These are phyloP conservation scores for Brachionus koreanus DNA, from an alignment of 1,140 invertebrate species.

Conservation along the genomic window DNA sequence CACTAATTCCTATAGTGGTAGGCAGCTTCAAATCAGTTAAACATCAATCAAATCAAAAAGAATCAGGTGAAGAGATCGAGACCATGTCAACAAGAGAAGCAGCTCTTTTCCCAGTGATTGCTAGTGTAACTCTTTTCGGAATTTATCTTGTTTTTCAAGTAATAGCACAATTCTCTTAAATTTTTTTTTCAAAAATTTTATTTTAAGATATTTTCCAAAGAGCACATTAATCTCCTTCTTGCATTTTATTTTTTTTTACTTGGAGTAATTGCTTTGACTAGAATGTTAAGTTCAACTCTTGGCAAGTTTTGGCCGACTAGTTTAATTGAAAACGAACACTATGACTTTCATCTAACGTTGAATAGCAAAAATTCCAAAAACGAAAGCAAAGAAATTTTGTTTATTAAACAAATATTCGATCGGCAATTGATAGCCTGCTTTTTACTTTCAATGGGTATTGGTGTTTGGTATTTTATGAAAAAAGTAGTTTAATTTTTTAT, in stretches of 20 bases:
- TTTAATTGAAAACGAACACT: constrained; percentile 33
- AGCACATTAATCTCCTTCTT: constrained; percentile 87
- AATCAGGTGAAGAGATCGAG: constrained; percentile 74
- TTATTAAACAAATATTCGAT: neutral
- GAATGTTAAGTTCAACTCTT: constrained; percentile 62
- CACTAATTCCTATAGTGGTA: constrained; percentile 88
- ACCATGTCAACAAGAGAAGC: constrained; percentile 93
- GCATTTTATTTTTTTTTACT: constrained; percentile 93
- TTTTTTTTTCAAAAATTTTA: constrained; percentile 46
- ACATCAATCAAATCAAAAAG: constrained; percentile 29
- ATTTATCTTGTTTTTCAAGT: constrained; percentile 79
- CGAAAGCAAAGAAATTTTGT: neutral
- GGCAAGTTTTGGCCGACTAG: constrained; percentile 10
- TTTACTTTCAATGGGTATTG: constrained; percentile 72
- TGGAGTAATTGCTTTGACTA: constrained; percentile 83
- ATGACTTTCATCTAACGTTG: constrained; percentile 19
- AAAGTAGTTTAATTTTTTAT: constrained; percentile 67
- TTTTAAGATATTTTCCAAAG: constrained; percentile 86
- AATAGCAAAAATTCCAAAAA: constrained; percentile 30
- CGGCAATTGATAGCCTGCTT: constrained; percentile 68
- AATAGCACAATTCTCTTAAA: neutral
- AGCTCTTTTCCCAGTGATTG: constrained; percentile 90
- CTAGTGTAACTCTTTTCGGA: constrained; percentile 82
- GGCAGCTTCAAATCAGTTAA: constrained; percentile 82
- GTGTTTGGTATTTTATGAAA: constrained; percentile 85